Base-by-base conservation (phyloP, 2,888 invertebrate genomes). In the Phymatocera aterrima region DNA sequence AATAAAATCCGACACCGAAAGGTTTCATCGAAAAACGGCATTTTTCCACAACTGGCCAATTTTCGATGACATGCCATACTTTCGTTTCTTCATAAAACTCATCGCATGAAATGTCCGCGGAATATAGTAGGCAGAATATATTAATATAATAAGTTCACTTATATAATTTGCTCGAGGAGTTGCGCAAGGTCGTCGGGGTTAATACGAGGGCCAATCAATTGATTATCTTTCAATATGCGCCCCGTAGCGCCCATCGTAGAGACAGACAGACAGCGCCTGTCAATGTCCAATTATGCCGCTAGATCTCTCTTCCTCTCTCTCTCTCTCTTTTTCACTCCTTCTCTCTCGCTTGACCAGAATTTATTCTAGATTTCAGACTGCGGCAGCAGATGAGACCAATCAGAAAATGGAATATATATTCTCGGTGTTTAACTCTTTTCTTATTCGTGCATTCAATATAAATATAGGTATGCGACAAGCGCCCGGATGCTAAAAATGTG, bases 221-320 rank as follows among this genome's bases (percentile, higher is more conserved):
- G 72, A 72, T 72, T 72, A 72, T 72, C 48, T 72, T 72, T 72
- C 72, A 72, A 72, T 72, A 72, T 72, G 72, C 72, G 51, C 72
- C 72, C 72, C 72, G 72, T 72, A 21, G 72, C n/a, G 72, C 5
- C 10, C 34, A 28, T 34, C 72, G 48, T 68, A 68, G 0, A 51
- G n/a, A 51, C 48, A 34, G 51, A 72, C 34, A 72, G 72, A 72
- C 72, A 72, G 48, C n/a, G 31, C 34, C 72, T 72, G 72, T 72
- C 72, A 72, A 72, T 72, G 72, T 72, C 72, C 72, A 72, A 51
- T 51, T 72, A 51, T 18, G 72, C 48, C 18, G 12, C 18, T 34
- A 10, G 34, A n/a, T 61, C n/a, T 61, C 65, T 4, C 43, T 21
- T 28, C 15, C 43, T 68, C n/a, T 43, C 12, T 28, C 18, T 21